Evolutionary conservation across 1,140 invertebrate genomes (phyloP).

Genomic region (Brachionus asplanchnoidis): DNA sequence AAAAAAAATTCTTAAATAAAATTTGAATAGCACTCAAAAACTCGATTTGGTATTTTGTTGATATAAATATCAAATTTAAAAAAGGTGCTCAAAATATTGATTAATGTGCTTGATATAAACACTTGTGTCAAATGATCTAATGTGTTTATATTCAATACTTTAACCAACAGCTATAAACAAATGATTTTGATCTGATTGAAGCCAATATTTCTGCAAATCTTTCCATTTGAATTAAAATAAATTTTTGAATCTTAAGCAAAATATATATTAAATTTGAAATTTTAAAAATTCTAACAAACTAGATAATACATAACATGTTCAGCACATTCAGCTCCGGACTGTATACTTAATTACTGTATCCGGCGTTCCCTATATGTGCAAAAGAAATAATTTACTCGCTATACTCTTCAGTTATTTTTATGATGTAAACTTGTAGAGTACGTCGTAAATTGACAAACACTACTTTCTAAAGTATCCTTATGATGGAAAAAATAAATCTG

Average conservation of each 20-base stretch:
- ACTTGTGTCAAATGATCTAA: not conserved
- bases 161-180: not conserved
- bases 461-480: not conserved
- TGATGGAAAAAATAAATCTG: not conserved
- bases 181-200: not conserved
- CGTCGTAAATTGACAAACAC: not conserved
- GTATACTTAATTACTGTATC: not conserved
- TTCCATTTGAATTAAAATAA: not conserved
- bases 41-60: not conserved
- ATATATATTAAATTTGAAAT: too few species aligned
- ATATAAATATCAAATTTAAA: not conserved
- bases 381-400: not conserved
- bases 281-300: too few species aligned
- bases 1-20: too few species aligned
- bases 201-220: not conserved
- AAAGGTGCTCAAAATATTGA: not conserved
- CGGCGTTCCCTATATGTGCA: not conserved
- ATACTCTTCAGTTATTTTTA: not conserved
- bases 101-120: not conserved
- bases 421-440: not conserved
- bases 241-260: not conserved
- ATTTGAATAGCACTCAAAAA: not conserved
- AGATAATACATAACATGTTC: not conserved
- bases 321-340: not conserved
- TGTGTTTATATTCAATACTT: conserved; percentile 21